Base-by-base conservation (phyloP, 2,797 vertebrate genomes). In the Oreochromis mossambicus region DNA sequence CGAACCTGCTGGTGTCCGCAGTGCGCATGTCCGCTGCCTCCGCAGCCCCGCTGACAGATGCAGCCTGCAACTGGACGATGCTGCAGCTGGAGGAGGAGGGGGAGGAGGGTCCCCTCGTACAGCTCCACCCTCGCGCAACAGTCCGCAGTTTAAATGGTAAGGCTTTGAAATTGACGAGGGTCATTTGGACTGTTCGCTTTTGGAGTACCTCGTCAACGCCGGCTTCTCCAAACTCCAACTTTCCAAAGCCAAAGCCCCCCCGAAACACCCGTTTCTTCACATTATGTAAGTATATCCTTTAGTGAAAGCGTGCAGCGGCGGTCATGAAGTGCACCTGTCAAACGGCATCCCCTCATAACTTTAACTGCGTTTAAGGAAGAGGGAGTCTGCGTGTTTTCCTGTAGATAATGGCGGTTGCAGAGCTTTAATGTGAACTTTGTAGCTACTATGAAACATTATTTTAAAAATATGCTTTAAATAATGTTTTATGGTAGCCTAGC, bases 151-250 rank as follows among this genome's bases (percentile, higher is more conserved):
- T 96, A 97, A 97, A 97, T 96, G 90, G 58, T 91, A 85, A 84
- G 86, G 17, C 78, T 87, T 82, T 29, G 55, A 88, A 88, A 83
- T 87, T 76, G 77, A 88, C 92, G 73, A 87, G 94, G 91, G 90
- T 94, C 95, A 95, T 95, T 96, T 95, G 96, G 96, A 96, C 95
- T 91, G 95, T 94, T 94, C 89, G 89, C 93, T 91, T 95, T 91
- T 94, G 95, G 96, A 96, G 95, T 95, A 95, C 92, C 91, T 95
- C 89, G 81, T 91, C 91, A 80, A 83, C 86, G 82, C 91, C 90
- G 89, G 92, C 92, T 80, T 89, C 93, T 95, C 94, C 94, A 92
- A 92, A 94, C 81, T 88, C 88, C 75, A 81, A 91, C 95, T 91
- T 79, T 92, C 91, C 88, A 87, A 92, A 92, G 13, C 88, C 85